Conservation (phyloP, 1,140 invertebrate genomes). For the Drosophila nigrodunni region DNA sequence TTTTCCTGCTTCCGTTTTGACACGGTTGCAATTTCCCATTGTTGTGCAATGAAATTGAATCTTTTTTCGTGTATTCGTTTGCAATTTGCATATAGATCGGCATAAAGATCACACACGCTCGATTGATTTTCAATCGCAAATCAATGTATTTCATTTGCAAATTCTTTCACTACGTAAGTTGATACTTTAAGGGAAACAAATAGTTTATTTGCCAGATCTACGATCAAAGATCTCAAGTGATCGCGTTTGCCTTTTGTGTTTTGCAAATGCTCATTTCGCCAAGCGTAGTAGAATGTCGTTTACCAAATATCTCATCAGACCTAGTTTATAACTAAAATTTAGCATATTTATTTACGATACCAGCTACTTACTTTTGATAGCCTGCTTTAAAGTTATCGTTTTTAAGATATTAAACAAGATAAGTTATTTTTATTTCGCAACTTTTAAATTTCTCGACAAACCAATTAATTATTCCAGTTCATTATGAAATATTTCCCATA, state of each 20-base stretch:
- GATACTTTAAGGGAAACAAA: constrained; percentile 55
- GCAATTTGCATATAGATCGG: constrained; percentile 65
- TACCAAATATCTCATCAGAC: background rate
- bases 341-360: too few species aligned
- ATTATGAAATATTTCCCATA: background rate
- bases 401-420: too few species aligned
- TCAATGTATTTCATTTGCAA: constrained; percentile 60
- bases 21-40: constrained; percentile 74
- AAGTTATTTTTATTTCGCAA: too few species aligned
- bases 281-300: background rate
- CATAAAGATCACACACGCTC: constrained; percentile 63
- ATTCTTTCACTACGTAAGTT: constrained; percentile 55
- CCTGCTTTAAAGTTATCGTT: too few species aligned
- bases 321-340: background rate
- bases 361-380: too few species aligned
- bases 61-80: constrained; percentile 35
- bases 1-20: constrained; percentile 52
- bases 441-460: too few species aligned
- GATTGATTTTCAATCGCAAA: constrained; percentile 74
- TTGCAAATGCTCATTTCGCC: constrained; percentile 52
- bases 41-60: constrained; percentile 75
- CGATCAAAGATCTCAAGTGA: constrained; percentile 46
- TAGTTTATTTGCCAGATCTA: constrained; percentile 24
- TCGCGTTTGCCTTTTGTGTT: constrained; percentile 48
- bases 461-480: too few species aligned